Evolutionary conservation across 2,113 vertebrate genomes (phyloP).

Genomic region (Scortum barcoo): DNA sequence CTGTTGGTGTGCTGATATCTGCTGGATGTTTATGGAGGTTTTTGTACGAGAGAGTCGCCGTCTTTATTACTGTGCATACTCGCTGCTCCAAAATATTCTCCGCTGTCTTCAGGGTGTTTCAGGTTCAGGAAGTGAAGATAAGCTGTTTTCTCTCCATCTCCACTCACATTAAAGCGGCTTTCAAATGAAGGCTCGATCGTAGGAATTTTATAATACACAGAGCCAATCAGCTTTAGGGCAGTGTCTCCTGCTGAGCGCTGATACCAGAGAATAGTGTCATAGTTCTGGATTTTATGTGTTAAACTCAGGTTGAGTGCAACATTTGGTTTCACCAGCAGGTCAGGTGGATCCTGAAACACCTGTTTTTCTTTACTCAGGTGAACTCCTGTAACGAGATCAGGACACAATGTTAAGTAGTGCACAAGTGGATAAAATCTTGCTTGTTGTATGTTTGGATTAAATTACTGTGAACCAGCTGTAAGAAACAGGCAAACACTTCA

Average conservation of each 20-base stretch:
- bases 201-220: neutral
- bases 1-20: neutral
- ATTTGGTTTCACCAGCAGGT: constrained; percentile 11
- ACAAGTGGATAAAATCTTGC: no score
- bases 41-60: constrained; percentile 52
- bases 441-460: no score
- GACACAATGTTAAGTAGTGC: neutral
- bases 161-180: constrained; percentile 53
- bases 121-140: constrained; percentile 55
- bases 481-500: no score
- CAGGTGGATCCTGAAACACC: constrained; percentile 63
- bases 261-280: constrained; percentile 73
- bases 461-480: no score
- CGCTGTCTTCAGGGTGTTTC: constrained; percentile 46
- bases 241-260: constrained; percentile 49
- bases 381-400: constrained; percentile 33
- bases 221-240: constrained; percentile 55
- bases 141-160: constrained; percentile 53
- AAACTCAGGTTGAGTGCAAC: constrained; percentile 34
- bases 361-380: constrained; percentile 34
- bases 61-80: constrained; percentile 65
- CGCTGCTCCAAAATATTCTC: constrained; percentile 76
- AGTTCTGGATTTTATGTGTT: constrained; percentile 28
- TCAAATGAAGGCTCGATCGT: constrained; percentile 12
- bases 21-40: constrained; percentile 37